A percentile compares a stretch with the other conserved stretches of the same genome.
phyloP scores from a whole-genome alignment of 2,888 invertebrate genomes.

The Drymonia ruficornis region DNA sequence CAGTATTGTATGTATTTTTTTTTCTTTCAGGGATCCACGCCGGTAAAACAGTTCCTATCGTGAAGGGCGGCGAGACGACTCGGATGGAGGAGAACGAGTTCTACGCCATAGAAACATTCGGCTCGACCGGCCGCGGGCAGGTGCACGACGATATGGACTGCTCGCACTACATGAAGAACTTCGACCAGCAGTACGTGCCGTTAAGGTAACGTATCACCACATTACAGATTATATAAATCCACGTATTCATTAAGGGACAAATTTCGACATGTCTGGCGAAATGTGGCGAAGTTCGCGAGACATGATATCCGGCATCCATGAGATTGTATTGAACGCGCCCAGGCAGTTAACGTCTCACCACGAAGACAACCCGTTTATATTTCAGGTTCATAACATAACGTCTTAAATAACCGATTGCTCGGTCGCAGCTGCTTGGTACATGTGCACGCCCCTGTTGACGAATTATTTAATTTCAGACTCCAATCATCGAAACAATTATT shows the following conservation, averaged over 20 bases:
- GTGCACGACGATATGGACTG: slow-evolving; percentile 99
- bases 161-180: slow-evolving; percentile 99
- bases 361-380: no score
- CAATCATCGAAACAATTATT: slow-evolving; percentile 97
- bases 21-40: slow-evolving; percentile 91
- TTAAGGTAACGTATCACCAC: slow-evolving; percentile 86
- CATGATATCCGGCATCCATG: no score
- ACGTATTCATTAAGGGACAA: no score
- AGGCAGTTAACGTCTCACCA: no score
- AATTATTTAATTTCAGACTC: slow-evolving; percentile 82
- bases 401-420: no score
- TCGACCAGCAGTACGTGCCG: slow-evolving; percentile 96
- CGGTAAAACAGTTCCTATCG: slow-evolving; percentile 99
- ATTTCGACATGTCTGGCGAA: no score
- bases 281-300: no score
- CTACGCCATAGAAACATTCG: slow-evolving; percentile 99
- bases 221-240: no score
- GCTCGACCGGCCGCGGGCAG: slow-evolving; percentile 96
- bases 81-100: slow-evolving; percentile 99
- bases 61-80: slow-evolving; percentile 98
- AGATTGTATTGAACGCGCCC: no score
- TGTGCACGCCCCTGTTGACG: no score
- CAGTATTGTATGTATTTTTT: not conserved
- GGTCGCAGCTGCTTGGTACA: no score
- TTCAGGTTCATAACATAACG: no score